Percentiles rank a stretch among this genome's conserved stretches.
These are phyloP conservation scores for Ophion ventricosus DNA, from an alignment of 2,888 invertebrate species.

Conservation along the genomic window DNA sequence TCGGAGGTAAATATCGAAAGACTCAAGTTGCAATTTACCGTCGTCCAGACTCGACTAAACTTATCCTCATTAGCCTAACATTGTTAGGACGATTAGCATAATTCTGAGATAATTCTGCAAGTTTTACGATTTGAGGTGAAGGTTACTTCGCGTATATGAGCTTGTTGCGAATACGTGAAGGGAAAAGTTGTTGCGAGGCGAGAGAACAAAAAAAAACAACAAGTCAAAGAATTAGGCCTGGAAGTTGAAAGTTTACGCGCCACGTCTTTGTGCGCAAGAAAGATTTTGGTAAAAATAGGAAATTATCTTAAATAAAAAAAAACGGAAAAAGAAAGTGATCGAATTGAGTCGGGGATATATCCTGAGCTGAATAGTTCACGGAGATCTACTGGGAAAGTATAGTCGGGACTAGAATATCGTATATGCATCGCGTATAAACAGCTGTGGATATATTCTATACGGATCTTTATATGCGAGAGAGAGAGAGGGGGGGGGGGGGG, in stretches of 20 bases:
- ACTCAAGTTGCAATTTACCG: constrained; percentile 8
- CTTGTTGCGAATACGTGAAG: background rate
- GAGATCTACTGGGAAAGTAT: constrained; percentile 57
- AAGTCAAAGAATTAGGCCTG: background rate
- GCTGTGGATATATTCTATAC: background rate
- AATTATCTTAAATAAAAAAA: background rate
- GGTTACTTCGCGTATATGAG: constrained; percentile 14
- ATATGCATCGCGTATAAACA: constrained; percentile 22
- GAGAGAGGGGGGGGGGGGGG: too few species aligned
- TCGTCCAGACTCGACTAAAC: constrained; percentile 41
- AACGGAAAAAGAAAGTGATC: background rate
- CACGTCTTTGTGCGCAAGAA: background rate
- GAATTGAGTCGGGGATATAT: constrained; percentile 20
- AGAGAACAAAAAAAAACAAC: constrained; percentile 18
- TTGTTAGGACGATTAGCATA: constrained; percentile 44
- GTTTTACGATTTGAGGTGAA: constrained; percentile 31
- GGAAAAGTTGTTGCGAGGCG: background rate
- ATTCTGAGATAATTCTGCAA: constrained; percentile 34
- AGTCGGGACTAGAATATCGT: constrained; percentile 49
- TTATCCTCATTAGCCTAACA: constrained; percentile 52
- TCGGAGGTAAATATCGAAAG: constrained; percentile 21
- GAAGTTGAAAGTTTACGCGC: background rate
- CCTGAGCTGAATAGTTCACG: constrained; percentile 49
- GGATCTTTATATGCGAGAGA: constrained; percentile 14
- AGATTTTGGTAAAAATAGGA: background rate